These are phyloP conservation scores for Manduca sexta DNA, from an alignment of 1,140 invertebrate species.

Conservation along the genomic window DNA sequence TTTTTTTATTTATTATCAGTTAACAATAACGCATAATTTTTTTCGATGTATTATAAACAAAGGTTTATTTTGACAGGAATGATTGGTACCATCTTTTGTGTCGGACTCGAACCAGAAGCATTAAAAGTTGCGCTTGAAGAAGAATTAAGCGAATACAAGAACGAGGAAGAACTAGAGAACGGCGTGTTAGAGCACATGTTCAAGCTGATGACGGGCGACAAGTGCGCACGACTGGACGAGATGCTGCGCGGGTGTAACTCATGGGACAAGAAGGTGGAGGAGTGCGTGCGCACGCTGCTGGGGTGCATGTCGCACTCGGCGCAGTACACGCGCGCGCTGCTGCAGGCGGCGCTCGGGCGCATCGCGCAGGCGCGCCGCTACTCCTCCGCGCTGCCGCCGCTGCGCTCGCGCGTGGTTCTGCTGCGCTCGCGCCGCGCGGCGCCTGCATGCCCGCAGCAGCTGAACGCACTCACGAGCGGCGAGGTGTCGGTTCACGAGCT, in stretches of 20 bases:
- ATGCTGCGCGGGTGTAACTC: conserved; percentile 11
- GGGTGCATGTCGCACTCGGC: conserved; percentile 32
- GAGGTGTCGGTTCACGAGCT: conserved; percentile 23
- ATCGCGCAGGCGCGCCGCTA: conserved; percentile 21
- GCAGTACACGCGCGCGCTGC: conserved; percentile 34
- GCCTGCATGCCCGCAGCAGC: neutral
- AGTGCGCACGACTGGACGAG: conserved; percentile 6
- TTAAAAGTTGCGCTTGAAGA: conserved; percentile 24
- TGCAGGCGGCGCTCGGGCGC: conserved; percentile 29
- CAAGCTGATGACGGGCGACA: conserved; percentile 19
- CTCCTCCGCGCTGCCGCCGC: conserved; percentile 6
- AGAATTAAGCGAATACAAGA: conserved; percentile 23
- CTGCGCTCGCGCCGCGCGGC: conserved; percentile 5
- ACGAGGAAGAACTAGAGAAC: conserved; percentile 25
- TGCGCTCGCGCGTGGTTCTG: conserved; percentile 29
- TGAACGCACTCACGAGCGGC: neutral
- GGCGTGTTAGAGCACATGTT: conserved; percentile 32
- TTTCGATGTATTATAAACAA: neutral
- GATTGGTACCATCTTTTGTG: conserved; percentile 42
- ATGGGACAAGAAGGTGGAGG: conserved; percentile 34
- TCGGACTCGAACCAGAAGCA: conserved; percentile 35
- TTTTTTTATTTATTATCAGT: no score
- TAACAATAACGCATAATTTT: neutral
- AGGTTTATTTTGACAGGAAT: conserved; percentile 7
- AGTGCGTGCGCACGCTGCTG: conserved; percentile 22